phyloP scores from a whole-genome alignment of 2,888 invertebrate species.

The Neoscelio sp. region DNA sequence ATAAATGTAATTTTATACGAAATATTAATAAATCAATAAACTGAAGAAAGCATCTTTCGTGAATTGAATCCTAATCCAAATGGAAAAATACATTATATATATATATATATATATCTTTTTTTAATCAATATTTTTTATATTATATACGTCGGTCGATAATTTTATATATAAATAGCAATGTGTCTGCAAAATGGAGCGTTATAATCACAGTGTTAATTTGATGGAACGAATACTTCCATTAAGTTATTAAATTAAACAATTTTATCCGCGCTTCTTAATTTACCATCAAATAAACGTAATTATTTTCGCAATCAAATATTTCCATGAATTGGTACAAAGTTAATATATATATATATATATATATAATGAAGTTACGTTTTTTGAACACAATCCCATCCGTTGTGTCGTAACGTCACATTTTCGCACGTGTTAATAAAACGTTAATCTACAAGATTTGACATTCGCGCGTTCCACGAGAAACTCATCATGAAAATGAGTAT shows the following conservation, averaged over 20 bases:
- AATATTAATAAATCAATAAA: conserved; percentile 44
- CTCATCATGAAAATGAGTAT: conserved; percentile 5
- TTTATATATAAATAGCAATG: conserved; percentile 19
- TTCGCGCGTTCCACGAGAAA: not conserved
- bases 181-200: conserved; percentile 17
- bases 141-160: too few relatives aligned
- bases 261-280: too few relatives aligned
- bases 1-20: conserved; percentile 58
- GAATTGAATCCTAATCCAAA: conserved; percentile 13
- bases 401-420: too few relatives aligned
- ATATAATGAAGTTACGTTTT: too few relatives aligned
- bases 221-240: not conserved
- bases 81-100: too few relatives aligned
- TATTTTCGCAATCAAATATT: too few relatives aligned
- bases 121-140: conserved; percentile 16
- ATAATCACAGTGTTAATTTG: not conserved
- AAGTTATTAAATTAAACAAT: too few relatives aligned
- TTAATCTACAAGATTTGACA: not conserved
- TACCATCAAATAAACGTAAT: too few relatives aligned
- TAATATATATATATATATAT: too few relatives aligned
- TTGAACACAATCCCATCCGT: too few relatives aligned
- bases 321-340: too few relatives aligned
- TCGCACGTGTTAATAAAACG: not conserved
- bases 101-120: too few relatives aligned
- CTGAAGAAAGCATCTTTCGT: conserved; percentile 11